A percentile compares a stretch with the other conserved stretches of the same genome.
These are phyloP conservation scores for Aricia agestis DNA, from an alignment of 1,140 invertebrate genomes.

Conservation along the genomic window DNA sequence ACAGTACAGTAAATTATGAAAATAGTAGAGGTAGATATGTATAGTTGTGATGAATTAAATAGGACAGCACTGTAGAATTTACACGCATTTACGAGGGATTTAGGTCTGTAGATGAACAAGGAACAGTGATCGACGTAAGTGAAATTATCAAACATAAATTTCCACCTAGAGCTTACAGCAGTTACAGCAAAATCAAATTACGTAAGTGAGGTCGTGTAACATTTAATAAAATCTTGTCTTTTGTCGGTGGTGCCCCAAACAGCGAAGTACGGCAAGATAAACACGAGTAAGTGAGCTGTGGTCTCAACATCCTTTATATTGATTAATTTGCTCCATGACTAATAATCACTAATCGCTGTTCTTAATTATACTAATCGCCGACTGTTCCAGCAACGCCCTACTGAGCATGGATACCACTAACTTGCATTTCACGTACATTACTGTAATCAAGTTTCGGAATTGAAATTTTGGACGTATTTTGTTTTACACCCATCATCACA, in stretches of 20 bases:
- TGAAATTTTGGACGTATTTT: slow-evolving; percentile 40
- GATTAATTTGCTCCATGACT: slow-evolving; percentile 64
- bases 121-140: background rate
- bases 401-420: slow-evolving; percentile 52
- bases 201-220: slow-evolving; percentile 30
- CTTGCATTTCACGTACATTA: slow-evolving; percentile 22
- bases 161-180: background rate
- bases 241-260: slow-evolving; percentile 77
- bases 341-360: slow-evolving; percentile 69
- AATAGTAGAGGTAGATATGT: background rate
- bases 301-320: slow-evolving; percentile 73
- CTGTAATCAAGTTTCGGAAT: slow-evolving; percentile 23
- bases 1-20: background rate
- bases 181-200: background rate
- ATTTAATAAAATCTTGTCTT: slow-evolving; percentile 75
- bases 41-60: background rate
- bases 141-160: background rate
- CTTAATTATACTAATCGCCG: slow-evolving; percentile 57
- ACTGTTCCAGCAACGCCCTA: slow-evolving; percentile 50
- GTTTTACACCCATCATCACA: slow-evolving; percentile 11
- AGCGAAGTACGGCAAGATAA: slow-evolving; percentile 76
- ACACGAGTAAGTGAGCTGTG: slow-evolving; percentile 78
- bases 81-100: background rate
- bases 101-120: background rate
- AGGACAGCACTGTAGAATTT: background rate